A percentile compares a stretch with the other conserved stretches of the same genome.
These are phyloP conservation scores for Blastobasis adustella DNA, from an alignment of 2,888 invertebrate genomes.

Conservation along the genomic window DNA sequence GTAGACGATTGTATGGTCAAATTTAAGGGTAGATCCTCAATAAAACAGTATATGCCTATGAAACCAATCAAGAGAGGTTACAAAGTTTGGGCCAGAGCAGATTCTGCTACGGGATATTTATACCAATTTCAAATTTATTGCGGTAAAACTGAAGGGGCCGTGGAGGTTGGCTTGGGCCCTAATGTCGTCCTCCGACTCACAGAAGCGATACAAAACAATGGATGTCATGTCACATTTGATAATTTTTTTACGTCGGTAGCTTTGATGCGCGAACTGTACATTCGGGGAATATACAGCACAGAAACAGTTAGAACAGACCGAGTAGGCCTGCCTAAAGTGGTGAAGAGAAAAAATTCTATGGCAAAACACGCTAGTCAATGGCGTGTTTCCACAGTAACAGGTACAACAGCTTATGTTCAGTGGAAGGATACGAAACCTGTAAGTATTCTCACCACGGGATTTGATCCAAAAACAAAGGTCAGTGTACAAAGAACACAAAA, in stretches of 20 bases:
- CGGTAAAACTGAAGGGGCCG: constrained; percentile 15
- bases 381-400: constrained; percentile 9
- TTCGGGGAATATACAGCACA: constrained; percentile 14
- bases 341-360: constrained; percentile 9
- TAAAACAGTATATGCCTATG: constrained; percentile 12
- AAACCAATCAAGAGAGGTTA: constrained; percentile 16
- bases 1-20: constrained; percentile 20
- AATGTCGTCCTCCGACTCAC: constrained; percentile 18
- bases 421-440: constrained; percentile 22
- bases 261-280: constrained; percentile 16
- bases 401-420: constrained; percentile 16
- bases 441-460: constrained; percentile 17
- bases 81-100: constrained; percentile 13
- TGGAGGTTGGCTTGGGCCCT: constrained; percentile 20
- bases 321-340: constrained; percentile 9
- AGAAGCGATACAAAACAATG: constrained; percentile 9
- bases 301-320: constrained; percentile 18
- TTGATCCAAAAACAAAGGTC: constrained; percentile 19
- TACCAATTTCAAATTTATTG: constrained; percentile 20
- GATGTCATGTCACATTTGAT: constrained; percentile 12
- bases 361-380: constrained; percentile 16
- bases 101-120: constrained; percentile 10
- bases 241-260: constrained; percentile 17
- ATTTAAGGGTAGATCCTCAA: constrained; percentile 15
- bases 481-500: constrained; percentile 10